phyloP scores from a whole-genome alignment of 2,888 invertebrate species.

The Microchrysa polita region DNA sequence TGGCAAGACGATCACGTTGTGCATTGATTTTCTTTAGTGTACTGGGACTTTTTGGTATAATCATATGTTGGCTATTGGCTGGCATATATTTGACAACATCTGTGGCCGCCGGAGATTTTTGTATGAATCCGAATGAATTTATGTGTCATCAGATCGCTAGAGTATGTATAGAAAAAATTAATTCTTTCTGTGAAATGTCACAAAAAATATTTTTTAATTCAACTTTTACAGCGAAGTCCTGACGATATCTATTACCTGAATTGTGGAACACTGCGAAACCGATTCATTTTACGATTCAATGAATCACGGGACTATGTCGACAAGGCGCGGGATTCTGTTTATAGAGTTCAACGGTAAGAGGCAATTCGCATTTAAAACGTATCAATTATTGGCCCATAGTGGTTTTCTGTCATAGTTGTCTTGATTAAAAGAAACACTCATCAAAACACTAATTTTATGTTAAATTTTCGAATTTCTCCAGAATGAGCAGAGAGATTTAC shows the following conservation, averaged over 20 bases:
- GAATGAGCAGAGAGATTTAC: conserved; percentile 63
- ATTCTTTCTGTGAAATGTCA: no score
- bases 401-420: no score
- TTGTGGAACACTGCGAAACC: conserved; percentile 63
- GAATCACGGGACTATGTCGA: conserved; percentile 64
- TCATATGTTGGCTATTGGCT: conserved; percentile 83
- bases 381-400: no score
- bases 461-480: no score
- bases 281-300: conserved; percentile 63
- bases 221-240: conserved; percentile 59
- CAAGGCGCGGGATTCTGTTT: conserved; percentile 62
- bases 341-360: conserved; percentile 59
- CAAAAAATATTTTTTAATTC: no score
- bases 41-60: conserved; percentile 71
- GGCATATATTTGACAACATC: conserved; percentile 86
- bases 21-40: conserved; percentile 91
- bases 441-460: conserved; percentile 33
- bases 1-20: conserved; percentile 74
- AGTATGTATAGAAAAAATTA: conserved; percentile 57
- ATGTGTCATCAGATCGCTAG: conserved; percentile 64
- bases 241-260: conserved; percentile 63
- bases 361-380: no score
- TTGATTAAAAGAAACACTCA: neutral
- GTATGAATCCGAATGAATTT: conserved; percentile 78
- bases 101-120: conserved; percentile 86